Percentiles rank a stretch among this genome's conserved stretches.
Conservation (phyloP, 1,140 invertebrate species). For the Phenacoccus solenopsis region DNA sequence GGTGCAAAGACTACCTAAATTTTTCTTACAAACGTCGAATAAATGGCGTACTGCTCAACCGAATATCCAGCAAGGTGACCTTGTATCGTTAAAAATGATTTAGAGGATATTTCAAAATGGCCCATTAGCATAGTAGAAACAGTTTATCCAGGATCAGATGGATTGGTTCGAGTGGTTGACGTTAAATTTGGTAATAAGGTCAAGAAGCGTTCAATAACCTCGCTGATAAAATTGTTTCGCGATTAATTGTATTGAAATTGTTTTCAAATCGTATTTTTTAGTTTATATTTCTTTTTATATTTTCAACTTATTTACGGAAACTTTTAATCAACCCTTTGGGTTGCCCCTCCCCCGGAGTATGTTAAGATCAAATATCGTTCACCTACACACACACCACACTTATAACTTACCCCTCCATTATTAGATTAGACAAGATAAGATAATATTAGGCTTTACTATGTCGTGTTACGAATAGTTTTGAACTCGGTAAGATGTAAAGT, state of each 20-base stretch:
- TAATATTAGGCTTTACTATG: no score
- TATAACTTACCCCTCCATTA: no score
- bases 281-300: no score
- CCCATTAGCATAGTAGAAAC: slow-evolving; percentile 24
- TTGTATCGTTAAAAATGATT: neutral
- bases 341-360: no score
- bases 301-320: slow-evolving; percentile 33
- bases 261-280: no score
- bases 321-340: no score
- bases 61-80: neutral
- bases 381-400: no score
- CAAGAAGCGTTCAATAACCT: neutral
- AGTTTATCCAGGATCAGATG: slow-evolving; percentile 27
- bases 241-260: no score
- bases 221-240: neutral
- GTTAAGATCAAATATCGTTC: no score
- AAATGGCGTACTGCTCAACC: slow-evolving; percentile 25
- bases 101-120: slow-evolving; percentile 26
- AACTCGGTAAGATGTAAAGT: no score
- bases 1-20: slow-evolving; percentile 27
- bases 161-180: slow-evolving; percentile 25
- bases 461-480: no score
- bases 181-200: neutral
- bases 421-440: no score
- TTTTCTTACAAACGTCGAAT: slow-evolving; percentile 26